Evolutionary conservation across 1,140 invertebrate genomes (phyloP).

Genomic region (Rhyzopertha dominica): DNA sequence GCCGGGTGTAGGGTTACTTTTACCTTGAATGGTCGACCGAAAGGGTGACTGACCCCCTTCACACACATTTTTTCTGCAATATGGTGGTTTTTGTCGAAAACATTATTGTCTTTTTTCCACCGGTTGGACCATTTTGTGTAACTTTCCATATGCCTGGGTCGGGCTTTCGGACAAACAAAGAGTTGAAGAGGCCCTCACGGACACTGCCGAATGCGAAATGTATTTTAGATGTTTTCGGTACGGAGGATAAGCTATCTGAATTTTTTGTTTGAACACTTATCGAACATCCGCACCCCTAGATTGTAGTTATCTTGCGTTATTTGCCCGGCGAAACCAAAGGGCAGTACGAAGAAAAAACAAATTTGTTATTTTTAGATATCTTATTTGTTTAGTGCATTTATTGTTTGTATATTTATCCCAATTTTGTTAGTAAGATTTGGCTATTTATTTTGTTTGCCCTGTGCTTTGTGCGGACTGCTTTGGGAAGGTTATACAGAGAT

Average conservation of each 20-base stretch:
- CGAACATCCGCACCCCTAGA: constrained; percentile 37
- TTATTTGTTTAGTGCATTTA: constrained; percentile 36
- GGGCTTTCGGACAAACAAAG: too few species aligned
- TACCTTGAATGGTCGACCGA: constrained; percentile 15
- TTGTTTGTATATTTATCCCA: constrained; percentile 35
- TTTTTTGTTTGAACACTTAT: constrained; percentile 37
- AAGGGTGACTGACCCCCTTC: constrained; percentile 21
- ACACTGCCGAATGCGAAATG: too few species aligned
- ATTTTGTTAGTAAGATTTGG: constrained; percentile 22
- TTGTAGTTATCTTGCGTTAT: constrained; percentile 38
- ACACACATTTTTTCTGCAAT: constrained; percentile 9
- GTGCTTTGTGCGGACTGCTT: too few species aligned
- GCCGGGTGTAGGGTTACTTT: constrained; percentile 19
- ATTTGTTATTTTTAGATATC: constrained; percentile 42
- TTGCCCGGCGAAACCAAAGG: constrained; percentile 39
- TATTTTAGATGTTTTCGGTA: too few species aligned
- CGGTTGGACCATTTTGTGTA: constrained; percentile 10
- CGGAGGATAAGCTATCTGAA: too few species aligned
- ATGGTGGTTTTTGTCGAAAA: constrained; percentile 13
- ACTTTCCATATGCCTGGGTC: too few species aligned
- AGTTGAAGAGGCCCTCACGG: too few species aligned
- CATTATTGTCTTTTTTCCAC: constrained; percentile 16
- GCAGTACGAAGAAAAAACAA: constrained; percentile 37
- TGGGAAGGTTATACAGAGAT: neutral
- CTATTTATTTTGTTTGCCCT: too few species aligned